These are phyloP conservation scores for Tympanuchus pallidicinctus DNA, from an alignment of 2,113 vertebrate species.

Conservation along the genomic window DNA sequence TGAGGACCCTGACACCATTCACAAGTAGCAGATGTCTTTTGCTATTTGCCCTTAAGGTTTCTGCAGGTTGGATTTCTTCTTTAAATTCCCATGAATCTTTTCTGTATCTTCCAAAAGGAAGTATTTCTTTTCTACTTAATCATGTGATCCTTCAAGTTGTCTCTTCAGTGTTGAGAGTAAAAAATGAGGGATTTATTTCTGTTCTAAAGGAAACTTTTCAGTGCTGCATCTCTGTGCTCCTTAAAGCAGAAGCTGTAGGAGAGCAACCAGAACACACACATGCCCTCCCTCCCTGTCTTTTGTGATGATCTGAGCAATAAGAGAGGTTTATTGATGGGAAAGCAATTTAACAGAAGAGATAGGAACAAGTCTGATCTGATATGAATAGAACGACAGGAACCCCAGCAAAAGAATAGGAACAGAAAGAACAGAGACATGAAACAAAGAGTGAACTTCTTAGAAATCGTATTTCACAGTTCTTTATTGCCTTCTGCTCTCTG, in stretches of 20 bases:
- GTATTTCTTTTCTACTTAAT: slow-evolving; percentile 9
- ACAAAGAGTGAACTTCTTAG: not conserved
- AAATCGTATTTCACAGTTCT: slow-evolving; percentile 50
- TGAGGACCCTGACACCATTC: not conserved
- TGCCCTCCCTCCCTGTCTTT: not conserved
- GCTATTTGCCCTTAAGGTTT: not conserved
- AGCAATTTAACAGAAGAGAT: not conserved
- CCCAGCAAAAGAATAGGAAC: not conserved
- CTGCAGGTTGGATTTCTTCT: not conserved
- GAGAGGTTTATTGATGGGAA: not conserved
- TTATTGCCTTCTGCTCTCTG: slow-evolving; percentile 27
- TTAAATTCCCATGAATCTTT: not conserved
- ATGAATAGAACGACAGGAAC: not conserved
- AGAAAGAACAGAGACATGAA: slow-evolving; percentile 36
- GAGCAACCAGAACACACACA: rapidly evolving
- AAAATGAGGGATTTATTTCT: slow-evolving; percentile 16
- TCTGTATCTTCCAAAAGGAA: not conserved
- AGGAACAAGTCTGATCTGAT: slow-evolving; percentile 2
- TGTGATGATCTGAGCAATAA: not conserved
- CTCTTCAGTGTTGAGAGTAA: not conserved
- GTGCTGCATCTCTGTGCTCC: not conserved
- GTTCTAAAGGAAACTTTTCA: not conserved
- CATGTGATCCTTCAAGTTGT: slow-evolving; percentile 8
- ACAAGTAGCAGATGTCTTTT: not conserved
- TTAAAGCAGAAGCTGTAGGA: not conserved